Conservation (phyloP, 2,888 invertebrate species). For the Sycophila texana region DNA sequence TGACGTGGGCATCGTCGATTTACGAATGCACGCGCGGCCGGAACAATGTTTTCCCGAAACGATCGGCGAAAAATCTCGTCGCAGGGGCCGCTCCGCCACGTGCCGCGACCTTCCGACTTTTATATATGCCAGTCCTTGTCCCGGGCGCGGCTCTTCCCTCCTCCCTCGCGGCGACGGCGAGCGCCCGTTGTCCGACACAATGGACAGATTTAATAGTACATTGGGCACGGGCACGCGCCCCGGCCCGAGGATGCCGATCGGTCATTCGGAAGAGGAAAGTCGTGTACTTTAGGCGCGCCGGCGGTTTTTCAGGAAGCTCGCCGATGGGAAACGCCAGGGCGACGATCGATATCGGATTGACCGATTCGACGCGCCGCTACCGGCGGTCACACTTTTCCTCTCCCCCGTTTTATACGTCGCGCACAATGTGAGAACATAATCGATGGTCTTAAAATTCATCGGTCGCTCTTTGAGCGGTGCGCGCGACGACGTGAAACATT, state of each 20-base stretch:
- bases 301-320: conserved; percentile 12
- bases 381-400: no score
- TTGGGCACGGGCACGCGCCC: conserved; percentile 65
- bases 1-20: no score
- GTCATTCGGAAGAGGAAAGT: conserved; percentile 55
- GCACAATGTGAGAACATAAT: no score
- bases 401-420: no score
- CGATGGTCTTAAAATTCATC: no score
- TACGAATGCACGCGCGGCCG: no score
- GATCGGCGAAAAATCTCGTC: no score
- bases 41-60: no score
- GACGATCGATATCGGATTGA: conserved; percentile 7
- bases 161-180: conserved; percentile 5
- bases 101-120: neutral
- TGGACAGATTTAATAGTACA: conserved; percentile 74
- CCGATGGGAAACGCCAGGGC: conserved; percentile 4
- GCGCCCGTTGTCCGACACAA: conserved; percentile 64
- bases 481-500: neutral
- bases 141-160: conserved; percentile 17
- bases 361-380: no score
- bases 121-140: neutral
- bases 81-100: no score
- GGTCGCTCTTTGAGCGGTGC: neutral
- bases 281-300: conserved; percentile 31
- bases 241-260: conserved; percentile 48